Percentiles rank a stretch among this genome's conserved stretches.
phyloP scores from a whole-genome alignment of 2,888 invertebrate species.

The Caradrina kadenii region DNA sequence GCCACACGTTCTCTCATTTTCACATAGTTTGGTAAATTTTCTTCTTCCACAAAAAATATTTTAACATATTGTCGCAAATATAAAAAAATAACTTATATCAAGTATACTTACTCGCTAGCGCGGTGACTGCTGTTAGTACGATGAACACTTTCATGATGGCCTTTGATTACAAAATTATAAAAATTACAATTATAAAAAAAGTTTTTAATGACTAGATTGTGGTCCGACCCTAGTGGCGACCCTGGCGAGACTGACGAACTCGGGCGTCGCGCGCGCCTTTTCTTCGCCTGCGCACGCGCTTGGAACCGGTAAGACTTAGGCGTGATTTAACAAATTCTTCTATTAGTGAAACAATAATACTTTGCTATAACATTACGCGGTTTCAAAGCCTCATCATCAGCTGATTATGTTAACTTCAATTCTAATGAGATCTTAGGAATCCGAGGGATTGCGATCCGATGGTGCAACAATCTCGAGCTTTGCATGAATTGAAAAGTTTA shows the following conservation, averaged over 20 bases:
- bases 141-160: constrained; percentile 90
- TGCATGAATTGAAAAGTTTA: constrained; percentile 33
- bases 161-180: constrained; percentile 78
- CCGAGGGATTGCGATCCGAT: constrained; percentile 25
- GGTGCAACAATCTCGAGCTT: constrained; percentile 33
- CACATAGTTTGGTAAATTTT: constrained; percentile 13
- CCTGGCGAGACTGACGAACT: constrained; percentile 86
- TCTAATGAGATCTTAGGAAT: constrained; percentile 39
- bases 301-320: constrained; percentile 86
- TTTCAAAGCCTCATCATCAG: constrained; percentile 69
- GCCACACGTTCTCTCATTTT: not conserved
- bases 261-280: constrained; percentile 86
- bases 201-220: constrained; percentile 86
- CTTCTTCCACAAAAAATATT: constrained; percentile 30
- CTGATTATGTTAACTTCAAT: constrained; percentile 64
- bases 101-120: constrained; percentile 86
- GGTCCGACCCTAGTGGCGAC: constrained; percentile 86
- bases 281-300: constrained; percentile 84
- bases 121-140: constrained; percentile 84
- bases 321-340: constrained; percentile 84
- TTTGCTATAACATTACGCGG: constrained; percentile 71
- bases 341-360: constrained; percentile 81
- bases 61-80: constrained; percentile 39
- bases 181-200: constrained; percentile 71
- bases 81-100: constrained; percentile 39